Evolutionary conservation across 2,888 invertebrate species (phyloP).

Genomic region (Boloria euphrosyne): DNA sequence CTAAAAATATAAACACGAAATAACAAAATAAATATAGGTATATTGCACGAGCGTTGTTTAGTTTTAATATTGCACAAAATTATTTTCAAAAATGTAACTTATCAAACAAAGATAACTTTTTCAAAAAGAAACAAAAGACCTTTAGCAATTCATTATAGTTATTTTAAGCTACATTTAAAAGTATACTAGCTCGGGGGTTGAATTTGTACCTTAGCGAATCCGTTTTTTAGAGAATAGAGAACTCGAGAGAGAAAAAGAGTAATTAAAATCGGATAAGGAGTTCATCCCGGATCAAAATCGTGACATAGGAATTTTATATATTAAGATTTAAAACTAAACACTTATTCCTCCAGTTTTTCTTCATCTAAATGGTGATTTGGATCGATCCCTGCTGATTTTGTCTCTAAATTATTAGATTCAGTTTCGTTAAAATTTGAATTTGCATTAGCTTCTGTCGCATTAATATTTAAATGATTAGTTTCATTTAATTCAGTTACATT

Average conservation of each 20-base stretch:
- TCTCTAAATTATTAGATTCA: conserved; percentile 4
- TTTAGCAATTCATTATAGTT: neutral
- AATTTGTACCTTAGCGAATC: too few species aligned
- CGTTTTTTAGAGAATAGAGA: too few species aligned
- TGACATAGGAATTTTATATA: too few species aligned
- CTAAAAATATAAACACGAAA: neutral
- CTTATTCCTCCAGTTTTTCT: neutral
- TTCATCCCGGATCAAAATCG: too few species aligned
- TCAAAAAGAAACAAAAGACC: conserved; percentile 6
- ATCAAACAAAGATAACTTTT: neutral
- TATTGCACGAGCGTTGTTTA: conserved; percentile 1
- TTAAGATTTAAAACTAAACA: neutral
- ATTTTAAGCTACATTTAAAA: neutral
- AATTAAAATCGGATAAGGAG: too few species aligned
- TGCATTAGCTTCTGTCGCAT: neutral
- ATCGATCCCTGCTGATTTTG: neutral
- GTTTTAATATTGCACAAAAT: conserved; percentile 22
- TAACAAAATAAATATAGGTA: neutral
- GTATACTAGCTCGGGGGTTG: too few species aligned
- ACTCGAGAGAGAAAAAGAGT: too few species aligned
- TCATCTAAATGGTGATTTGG: conserved; percentile 1
- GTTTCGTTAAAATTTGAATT: conserved; percentile 10
- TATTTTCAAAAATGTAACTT: neutral
- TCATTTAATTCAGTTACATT: neutral
- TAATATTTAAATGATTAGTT: conserved; percentile 1